These are phyloP conservation scores for Nymphalis c-album DNA, from an alignment of 2,888 invertebrate genomes.

Conservation along the genomic window DNA sequence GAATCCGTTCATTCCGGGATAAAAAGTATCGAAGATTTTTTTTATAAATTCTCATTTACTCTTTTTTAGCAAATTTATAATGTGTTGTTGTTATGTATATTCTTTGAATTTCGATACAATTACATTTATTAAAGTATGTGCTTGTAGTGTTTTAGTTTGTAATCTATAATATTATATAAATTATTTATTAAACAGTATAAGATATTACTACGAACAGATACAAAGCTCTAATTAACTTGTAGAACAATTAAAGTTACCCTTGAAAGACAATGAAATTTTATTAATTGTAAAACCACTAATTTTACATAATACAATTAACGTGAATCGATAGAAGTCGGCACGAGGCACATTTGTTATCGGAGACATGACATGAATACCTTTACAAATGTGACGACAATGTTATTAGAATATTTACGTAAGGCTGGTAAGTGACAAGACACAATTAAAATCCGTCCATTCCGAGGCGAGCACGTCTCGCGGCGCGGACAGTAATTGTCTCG, in stretches of 20 bases:
- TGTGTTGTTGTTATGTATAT: no score
- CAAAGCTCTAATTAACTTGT: no score
- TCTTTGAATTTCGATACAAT: no score
- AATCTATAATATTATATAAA: not conserved
- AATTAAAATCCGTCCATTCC: not conserved
- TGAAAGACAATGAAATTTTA: no score
- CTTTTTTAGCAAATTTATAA: no score
- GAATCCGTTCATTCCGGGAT: not conserved
- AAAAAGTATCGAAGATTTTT: no score
- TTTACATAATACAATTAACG: no score
- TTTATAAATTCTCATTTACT: no score
- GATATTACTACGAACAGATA: not conserved
- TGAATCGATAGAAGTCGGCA: no score
- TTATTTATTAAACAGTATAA: not conserved
- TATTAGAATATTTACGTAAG: not conserved
- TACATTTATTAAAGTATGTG: no score
- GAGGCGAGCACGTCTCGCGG: not conserved
- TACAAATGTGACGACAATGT: not conserved
- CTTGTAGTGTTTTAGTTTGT: not conserved
- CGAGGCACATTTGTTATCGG: not conserved
- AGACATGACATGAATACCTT: not conserved
- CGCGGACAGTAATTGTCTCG: conserved; percentile 20
- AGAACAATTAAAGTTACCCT: no score
- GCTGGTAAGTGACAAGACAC: not conserved
- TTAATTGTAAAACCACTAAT: no score